These are phyloP conservation scores for Pardalotus punctatus DNA, from an alignment of 2,113 vertebrate species.

Conservation along the genomic window DNA sequence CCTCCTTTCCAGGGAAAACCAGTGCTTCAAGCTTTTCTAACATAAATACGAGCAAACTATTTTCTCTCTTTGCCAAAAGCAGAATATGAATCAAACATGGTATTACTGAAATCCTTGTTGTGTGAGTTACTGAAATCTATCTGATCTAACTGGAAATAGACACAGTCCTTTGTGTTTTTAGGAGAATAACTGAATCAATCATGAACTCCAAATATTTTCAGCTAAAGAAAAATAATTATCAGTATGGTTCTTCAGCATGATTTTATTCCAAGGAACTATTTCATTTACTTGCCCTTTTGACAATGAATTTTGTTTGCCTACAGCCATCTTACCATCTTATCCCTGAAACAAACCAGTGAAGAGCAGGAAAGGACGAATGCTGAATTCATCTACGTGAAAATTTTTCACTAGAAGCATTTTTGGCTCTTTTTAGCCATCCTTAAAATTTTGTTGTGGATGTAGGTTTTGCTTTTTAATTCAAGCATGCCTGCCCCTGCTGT, in stretches of 20 bases:
- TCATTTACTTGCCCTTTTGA: not conserved
- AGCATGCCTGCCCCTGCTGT: not conserved
- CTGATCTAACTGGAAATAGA: not conserved
- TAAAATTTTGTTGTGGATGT: not conserved
- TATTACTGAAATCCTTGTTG: not conserved
- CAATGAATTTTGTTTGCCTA: not conserved
- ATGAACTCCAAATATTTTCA: not conserved
- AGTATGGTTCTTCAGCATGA: not conserved
- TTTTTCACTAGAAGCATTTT: not conserved
- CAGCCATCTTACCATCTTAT: not conserved
- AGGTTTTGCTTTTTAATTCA: not conserved
- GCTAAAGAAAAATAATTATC: not conserved
- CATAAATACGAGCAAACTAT: not conserved
- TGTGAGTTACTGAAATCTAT: not conserved
- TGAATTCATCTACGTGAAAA: not conserved
- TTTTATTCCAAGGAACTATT: not conserved
- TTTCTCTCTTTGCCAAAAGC: not conserved
- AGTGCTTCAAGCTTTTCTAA: not conserved
- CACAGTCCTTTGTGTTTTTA: not conserved
- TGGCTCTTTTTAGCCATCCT: not conserved
- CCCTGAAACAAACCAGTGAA: not conserved
- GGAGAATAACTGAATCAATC: not conserved
- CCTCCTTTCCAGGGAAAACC: not conserved
- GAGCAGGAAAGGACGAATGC: not conserved
- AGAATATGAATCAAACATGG: not conserved